Evolutionary conservation across 2,113 vertebrate species (phyloP), one percentile per base, ranked within the genome.

Genomic region (Rhipidura dahli): DNA sequence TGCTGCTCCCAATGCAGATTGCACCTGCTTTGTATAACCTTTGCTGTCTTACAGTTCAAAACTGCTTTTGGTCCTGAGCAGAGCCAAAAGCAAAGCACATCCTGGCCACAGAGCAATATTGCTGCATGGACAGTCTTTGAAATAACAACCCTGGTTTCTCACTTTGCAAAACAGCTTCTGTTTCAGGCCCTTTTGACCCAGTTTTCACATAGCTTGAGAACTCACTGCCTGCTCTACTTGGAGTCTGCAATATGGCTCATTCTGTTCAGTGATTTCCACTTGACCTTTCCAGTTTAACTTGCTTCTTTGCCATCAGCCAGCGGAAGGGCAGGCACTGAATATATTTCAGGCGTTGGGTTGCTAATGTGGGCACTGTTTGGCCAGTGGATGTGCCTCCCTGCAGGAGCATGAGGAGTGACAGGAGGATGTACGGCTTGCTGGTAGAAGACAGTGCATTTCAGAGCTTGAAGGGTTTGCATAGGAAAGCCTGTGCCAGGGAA

Each of bases 391-490:
- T n/a, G 18, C 77, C 42, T 59, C 65, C 47, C 69, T 84, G 56
- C 44, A 71, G 69, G 44, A 61, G n/a, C 0, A 0, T 44, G 13
- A 61, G 42, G 56, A 59, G 9, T 30, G 49, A n/a, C 0, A 0
- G 30, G 45, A 71, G 54, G 28, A 42, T 13, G 18, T 33, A 45
- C 11, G 73, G 21, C 31, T 89, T 53, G 31, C 50, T 85, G 51
- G 40, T 50, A n/a, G 39, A 76, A 63, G 39, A 27, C 11, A 15
- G 51, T 19, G 72, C 39, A 51, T 90, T 54, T 71, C 57, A 89
- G 51, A 86, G 26, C 45, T 42, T 79, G 24, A 76, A 86, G 40
- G 54, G 5, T 89, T 90, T 92, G 33, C 56, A 53, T 3, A 63
- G 40, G 44, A 72, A 9, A 86, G 39, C 5, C 31, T 44, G 13